Evolutionary conservation across 37 sponge, comb jelly and placozoan genomes (phyloP).

Genomic region (Spongia lamella): DNA sequence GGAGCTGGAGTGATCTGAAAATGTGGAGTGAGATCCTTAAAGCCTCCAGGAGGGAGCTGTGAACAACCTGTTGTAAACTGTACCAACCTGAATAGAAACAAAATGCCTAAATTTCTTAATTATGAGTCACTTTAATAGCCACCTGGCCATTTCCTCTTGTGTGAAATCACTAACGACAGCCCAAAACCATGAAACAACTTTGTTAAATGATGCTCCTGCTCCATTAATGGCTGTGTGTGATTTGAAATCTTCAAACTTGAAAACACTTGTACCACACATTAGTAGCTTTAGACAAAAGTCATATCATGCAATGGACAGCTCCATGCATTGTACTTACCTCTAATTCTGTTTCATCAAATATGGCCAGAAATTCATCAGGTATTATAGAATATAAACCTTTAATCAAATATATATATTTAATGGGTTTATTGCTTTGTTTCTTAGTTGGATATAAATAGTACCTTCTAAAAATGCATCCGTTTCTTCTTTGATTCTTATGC

Average conservation of each 20-base stretch:
- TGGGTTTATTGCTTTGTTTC: neutral
- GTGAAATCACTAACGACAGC: conserved; percentile 69
- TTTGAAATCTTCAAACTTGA: conserved; percentile 67
- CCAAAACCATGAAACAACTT: conserved; percentile 86
- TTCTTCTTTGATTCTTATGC: conserved; percentile 63
- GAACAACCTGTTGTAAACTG: conserved; percentile 45
- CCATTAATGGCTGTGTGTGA: conserved; percentile 47
- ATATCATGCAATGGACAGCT: no score
- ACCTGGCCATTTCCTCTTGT: conserved; percentile 82
- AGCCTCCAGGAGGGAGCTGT: conserved; percentile 89
- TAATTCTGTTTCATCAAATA: conserved; percentile 96
- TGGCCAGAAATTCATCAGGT: conserved; percentile 76
- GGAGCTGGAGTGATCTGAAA: conserved; percentile 71
- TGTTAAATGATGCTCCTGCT: conserved; percentile 25
- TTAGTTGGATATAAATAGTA: neutral
- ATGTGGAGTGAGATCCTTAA: conserved; percentile 66
- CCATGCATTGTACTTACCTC: conserved; percentile 57
- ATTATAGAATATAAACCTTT: conserved; percentile 85
- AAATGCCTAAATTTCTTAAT: conserved; percentile 44
- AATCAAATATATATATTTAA: neutral
- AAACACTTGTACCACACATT: conserved; percentile 80
- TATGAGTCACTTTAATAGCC: conserved; percentile 86
- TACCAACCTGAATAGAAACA: neutral
- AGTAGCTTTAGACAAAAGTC: conserved; percentile 58
- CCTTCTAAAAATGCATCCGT: conserved; percentile 86